Evolutionary conservation across 2,888 invertebrate genomes (phyloP), one percentile per base, ranked within the genome.

Genomic region (Spatulosminthurus flaviceps): DNA sequence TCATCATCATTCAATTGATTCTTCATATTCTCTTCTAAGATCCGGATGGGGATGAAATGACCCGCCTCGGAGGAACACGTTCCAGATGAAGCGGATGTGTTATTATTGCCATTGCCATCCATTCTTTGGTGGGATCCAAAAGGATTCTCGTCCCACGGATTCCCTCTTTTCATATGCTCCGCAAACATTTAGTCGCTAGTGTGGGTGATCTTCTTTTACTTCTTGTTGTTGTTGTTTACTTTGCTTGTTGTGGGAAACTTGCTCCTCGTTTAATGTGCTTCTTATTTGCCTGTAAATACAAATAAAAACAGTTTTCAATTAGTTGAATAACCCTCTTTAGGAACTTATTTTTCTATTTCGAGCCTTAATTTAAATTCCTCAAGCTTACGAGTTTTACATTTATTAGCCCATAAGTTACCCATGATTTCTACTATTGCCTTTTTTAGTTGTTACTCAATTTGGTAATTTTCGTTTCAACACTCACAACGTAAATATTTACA

Each of bases 141-240:
- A 42, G 71, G 71, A 71, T 42, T 42, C 11, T 71, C 71, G 22
- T 71, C 71, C 71, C 71, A 71, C 43, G 71, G 71, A 42, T 71
- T 71, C 16, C 42, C 43, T 42, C 71, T 26, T 43, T 71, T 71
- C 71, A 71, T 71, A 21, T 42, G 71, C 22, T 71, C 42, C 9
- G 71, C 71, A 43, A 71, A 71, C 71, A 71, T 71, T 71, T 5
- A 16, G 51, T 2, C 9, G 5, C 16, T 1, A 51, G n/a, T 51
- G 51, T 51, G 51, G 51, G 51, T 16, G 7, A n/a, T n/a, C n/a
- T n/a, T n/a, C n/a, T n/a, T n/a, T n/a, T 5, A 51, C n/a, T 71
- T 4, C 9, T 16, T 9, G 4, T 64, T 64, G 22, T 26, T 64
- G 2, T 64, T 9, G 22, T 64, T 22, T 24, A 22, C 22, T 16